Evolutionary conservation across 2,888 invertebrate genomes (phyloP).

Genomic region (Pheosia gnoma): DNA sequence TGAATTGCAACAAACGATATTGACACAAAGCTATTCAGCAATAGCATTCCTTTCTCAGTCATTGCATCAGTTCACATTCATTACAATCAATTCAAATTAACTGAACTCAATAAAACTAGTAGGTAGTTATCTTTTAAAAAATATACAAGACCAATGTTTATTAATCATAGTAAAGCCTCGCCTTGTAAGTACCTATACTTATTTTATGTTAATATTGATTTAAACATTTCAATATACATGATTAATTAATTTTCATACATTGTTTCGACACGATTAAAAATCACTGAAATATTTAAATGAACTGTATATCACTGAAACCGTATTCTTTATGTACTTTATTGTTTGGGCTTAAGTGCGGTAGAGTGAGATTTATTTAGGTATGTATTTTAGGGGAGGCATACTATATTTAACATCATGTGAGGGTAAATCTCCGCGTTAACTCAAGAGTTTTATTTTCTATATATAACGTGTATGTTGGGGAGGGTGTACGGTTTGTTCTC

Average conservation of each 20-base stretch:
- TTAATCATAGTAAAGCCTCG: too few relatives aligned
- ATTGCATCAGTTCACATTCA: background rate
- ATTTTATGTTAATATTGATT: too few relatives aligned
- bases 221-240: too few relatives aligned
- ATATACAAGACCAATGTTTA: too few relatives aligned
- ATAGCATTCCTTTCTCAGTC: background rate
- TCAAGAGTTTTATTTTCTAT: background rate
- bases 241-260: too few relatives aligned
- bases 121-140: too few relatives aligned
- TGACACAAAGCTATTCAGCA: background rate
- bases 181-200: too few relatives aligned
- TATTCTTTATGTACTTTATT: background rate
- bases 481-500: background rate
- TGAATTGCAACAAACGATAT: background rate
- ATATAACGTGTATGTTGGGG: background rate
- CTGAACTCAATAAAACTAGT: too few relatives aligned
- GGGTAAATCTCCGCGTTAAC: constrained; percentile 29
- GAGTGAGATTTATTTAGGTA: constrained; percentile 1
- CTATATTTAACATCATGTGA: constrained; percentile 33
- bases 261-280: too few relatives aligned
- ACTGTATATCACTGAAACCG: too few relatives aligned
- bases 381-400: constrained; percentile 21
- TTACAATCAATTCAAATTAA: too few relatives aligned
- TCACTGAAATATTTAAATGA: too few relatives aligned
- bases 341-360: constrained; percentile 1